Base-by-base conservation (phyloP, 2,113 vertebrate species). In the Thermophis baileyi region DNA sequence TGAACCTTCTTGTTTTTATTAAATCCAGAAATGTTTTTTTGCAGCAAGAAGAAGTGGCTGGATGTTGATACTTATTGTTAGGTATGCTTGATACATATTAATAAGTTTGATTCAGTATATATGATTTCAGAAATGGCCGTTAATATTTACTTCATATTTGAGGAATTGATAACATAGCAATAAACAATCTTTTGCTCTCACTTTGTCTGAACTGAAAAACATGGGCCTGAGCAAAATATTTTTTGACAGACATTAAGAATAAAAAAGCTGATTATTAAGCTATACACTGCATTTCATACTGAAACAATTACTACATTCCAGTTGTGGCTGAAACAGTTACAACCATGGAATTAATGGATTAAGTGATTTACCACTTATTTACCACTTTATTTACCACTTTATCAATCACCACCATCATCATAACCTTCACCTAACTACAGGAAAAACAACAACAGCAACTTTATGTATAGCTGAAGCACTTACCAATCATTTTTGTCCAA, bases 271-370 rank as follows among this genome's bases (percentile, higher is more conserved):
- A 93, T 95, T 93, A 94, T 95, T 93, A 94, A 94, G 46, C 44
- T n/a, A 85, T 93, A 92, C 94, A 25, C 90, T 57, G 91, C 53
- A 51, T 94, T 93, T 94, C 91, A 55, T 92, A n/a, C 2, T 89
- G 46, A 53, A 20, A 89, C 93, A 94, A 89, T 85, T 94, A 91
- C 49, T 81, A 90, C 91, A 91, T 93, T 86, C 35, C 91, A 95
- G 93, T 95, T 74, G 92, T 2, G 51, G 27, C 93, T 86, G 95
- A 91, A 97, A 94, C 0, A 74, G 69, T 95, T 81, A 90, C 93
- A 94, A 95, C 89, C 95, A 94, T 92, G 93, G 94, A 95, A 96
- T 89, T 93, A 94, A 94, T 46, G 89, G 93, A 81, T 95, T 90
- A 93, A n/a, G 90, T 51, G 90, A 96, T 96, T 95, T 47, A 47